Base-by-base conservation (phyloP, 2,797 vertebrate species). In the Crypturellus tataupa region DNA sequence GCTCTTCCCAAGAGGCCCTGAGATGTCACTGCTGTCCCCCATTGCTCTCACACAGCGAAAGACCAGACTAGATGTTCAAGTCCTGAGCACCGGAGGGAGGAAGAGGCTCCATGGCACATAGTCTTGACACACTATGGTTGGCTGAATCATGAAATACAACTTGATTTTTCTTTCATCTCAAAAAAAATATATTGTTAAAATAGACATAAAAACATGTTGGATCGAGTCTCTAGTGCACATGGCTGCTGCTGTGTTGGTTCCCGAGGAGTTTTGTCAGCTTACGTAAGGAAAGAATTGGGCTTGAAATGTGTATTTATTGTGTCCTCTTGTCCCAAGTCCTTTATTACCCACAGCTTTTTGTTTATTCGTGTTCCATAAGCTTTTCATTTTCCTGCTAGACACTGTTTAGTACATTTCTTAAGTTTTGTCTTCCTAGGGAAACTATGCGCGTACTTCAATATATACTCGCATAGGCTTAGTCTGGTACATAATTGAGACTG, bases 381-480 rank as follows among this genome's bases (percentile, higher is more conserved):
- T 71, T 69, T 39, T 23, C 1, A 2, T 13, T 76, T 84, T 77
- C 39, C 67, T 89, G 10, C 65, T 68, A n/a, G n/a, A 40, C 21
- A 2, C 80, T 24, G 42, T 18, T 76, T 35, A 76, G 15, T 42
- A 14, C 10, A 5, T 81, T 90, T 67, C 42, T 62, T 16, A 12
- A 6, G 3, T 27, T 72, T 55, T 2, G 2, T 19, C 59, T 83
- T 53, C 1, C 1, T 44, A 71, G 16, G 59, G 47, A 59, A 83
- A 24, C 1, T 1, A 56, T 56, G 39, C 1, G 1, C 7, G 4
- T 15, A 10, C 10, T 14, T 44, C 15, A 2, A 7, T 2, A 29
- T 15, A 15, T 72, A 60, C 6, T 3, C 60, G n/a, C 0, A 0
- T 9, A 44, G 44, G 20, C n/a, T 92, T 72, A 47, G 9, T 58